Evolutionary conservation across 2,113 vertebrate species (phyloP), one percentile per base, ranked within the genome.

Genomic region (Ascaphus truei): DNA sequence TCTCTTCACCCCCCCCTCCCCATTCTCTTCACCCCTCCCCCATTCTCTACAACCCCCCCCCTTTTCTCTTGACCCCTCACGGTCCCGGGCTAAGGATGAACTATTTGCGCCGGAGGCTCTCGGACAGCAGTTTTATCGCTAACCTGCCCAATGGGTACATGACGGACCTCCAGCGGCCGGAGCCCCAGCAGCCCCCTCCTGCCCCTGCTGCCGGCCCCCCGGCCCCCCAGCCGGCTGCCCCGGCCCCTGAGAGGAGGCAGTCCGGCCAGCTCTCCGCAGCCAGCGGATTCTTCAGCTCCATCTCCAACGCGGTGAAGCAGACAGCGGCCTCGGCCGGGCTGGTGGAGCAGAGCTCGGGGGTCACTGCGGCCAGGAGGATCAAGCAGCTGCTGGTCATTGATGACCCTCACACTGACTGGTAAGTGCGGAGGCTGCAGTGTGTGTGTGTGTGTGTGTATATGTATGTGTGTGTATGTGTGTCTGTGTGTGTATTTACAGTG

Each of bases 131-230:
- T 90, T 98, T 98, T 86, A 95, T 97, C 80, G 94, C 94, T 84
- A 98, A 96, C 85, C 92, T 98, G 72, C 95, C 96, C 85, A 98
- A 96, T 56, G 96, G 96, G 76, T 98, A 97, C 91, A 95, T 98
- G 94, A 88, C 93, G 3, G 96, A 98, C 81, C 91, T 97, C 80
- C 95, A 96, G 89, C 90, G 93, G 77, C 88, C 88, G 0, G 86
- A 88, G 81, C 84, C 86, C n/a, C 85, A 81, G 45, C 81, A 81
- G 62, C 86, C 85, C 18, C 79, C 84, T 1, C 83, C 84, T 1
- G 73, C 84, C 2, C 77, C 82, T 5, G 30, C 80, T 3, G 7
- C 79, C 0, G 67, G 58, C 23, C 43, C 83, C 16, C 63, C 86
- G 0, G 80, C 87, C 22, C 79, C 72, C 80, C 48, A 64, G 5